These are phyloP conservation scores for Rhynchophorus ferrugineus DNA, from an alignment of 1,140 invertebrate genomes.

Conservation along the genomic window DNA sequence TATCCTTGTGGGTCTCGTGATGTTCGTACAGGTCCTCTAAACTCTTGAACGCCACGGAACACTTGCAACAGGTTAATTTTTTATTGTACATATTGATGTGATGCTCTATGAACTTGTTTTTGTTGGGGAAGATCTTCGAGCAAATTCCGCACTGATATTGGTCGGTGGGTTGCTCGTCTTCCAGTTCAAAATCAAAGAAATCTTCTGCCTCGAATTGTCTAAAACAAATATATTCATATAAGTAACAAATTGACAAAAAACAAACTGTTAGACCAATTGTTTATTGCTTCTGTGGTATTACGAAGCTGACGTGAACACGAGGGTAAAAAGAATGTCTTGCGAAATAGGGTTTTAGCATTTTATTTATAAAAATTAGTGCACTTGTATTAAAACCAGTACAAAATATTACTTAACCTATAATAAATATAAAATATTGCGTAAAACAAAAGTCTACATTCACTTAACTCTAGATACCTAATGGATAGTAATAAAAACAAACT, in stretches of 20 bases:
- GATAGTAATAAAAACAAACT: too few relatives aligned
- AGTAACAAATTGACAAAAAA: background rate
- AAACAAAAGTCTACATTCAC: too few relatives aligned
- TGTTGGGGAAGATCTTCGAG: constrained; percentile 24
- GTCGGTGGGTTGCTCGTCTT: constrained; percentile 7
- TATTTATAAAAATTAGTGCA: too few relatives aligned
- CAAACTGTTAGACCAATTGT: too few relatives aligned
- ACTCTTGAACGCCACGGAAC: constrained; percentile 27
- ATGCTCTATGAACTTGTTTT: constrained; percentile 31
- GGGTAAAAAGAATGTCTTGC: too few relatives aligned
- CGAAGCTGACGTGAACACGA: too few relatives aligned
- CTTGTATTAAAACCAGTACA: too few relatives aligned
- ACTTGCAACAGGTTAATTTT: constrained; percentile 33
- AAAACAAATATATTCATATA: constrained; percentile 1
- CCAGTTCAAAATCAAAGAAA: constrained; percentile 1
- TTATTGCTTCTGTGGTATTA: too few relatives aligned
- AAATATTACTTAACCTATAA: too few relatives aligned
- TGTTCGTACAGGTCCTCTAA: constrained; percentile 32
- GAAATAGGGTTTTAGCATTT: too few relatives aligned
- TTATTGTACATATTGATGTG: constrained; percentile 29
- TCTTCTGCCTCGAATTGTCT: constrained; percentile 1
- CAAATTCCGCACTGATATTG: constrained; percentile 32
- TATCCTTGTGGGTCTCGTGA: constrained; percentile 30
- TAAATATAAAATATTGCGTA: too few relatives aligned
- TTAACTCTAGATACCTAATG: too few relatives aligned